Evolutionary conservation across 2,113 vertebrate genomes (phyloP).

Genomic region (Illadopsis cleaveri): DNA sequence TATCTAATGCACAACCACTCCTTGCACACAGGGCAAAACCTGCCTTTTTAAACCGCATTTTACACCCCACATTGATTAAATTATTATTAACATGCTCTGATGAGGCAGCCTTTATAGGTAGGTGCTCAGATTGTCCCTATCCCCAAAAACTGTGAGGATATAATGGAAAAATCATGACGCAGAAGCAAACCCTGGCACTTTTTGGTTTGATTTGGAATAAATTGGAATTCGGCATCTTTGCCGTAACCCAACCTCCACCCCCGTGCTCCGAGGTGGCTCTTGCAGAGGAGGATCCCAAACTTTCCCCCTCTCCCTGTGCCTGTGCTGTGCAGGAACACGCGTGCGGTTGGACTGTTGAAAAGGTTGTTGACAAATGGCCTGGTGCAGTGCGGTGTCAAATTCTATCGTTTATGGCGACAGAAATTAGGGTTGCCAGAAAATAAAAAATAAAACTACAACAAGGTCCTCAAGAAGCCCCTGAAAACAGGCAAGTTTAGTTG

Average conservation of each 20-base stretch:
- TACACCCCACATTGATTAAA: background rate
- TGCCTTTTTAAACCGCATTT: background rate
- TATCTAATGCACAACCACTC: background rate
- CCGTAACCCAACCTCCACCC: rapidly evolving
- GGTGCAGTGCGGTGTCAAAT: constrained; percentile 33
- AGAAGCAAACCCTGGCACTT: rapidly evolving
- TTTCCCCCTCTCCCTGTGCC: background rate
- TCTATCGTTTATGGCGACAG: background rate
- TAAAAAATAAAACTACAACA: background rate
- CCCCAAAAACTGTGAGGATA: background rate
- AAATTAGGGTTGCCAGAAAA: background rate
- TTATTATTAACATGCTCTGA: background rate
- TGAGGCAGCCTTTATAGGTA: background rate
- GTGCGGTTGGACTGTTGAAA: constrained; percentile 58
- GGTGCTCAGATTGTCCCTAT: background rate
- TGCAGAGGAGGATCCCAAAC: background rate
- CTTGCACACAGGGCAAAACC: background rate
- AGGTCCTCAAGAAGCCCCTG: background rate
- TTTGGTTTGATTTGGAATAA: background rate
- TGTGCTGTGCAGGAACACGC: background rate
- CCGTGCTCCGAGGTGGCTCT: background rate
- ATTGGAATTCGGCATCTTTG: rapidly evolving
- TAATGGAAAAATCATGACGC: rapidly evolving
- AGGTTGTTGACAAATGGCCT: constrained; percentile 55
- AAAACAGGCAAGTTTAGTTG: background rate